Conservation (phyloP, 2,113 vertebrate species). For the Cyanistes caeruleus region DNA sequence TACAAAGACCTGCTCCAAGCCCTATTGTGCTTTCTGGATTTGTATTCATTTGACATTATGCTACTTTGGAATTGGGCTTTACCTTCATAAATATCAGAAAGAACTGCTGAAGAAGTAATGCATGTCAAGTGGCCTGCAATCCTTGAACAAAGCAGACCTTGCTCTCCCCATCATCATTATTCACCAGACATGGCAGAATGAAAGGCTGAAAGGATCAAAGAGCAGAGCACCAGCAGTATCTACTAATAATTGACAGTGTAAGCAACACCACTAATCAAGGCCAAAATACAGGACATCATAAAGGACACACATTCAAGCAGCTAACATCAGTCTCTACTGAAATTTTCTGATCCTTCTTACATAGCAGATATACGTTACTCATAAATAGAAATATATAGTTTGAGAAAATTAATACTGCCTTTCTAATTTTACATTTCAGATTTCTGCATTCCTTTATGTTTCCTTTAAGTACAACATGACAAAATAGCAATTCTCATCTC, state of each 20-base stretch:
- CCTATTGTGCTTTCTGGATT: not conserved
- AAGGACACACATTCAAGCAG: not conserved
- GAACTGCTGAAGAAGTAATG: not conserved
- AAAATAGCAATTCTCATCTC: not conserved
- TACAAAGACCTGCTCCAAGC: not conserved
- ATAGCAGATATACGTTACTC: not conserved
- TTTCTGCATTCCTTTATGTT: not conserved
- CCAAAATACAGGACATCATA: not conserved
- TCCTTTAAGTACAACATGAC: not conserved
- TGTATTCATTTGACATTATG: not conserved
- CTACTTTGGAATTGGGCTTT: not conserved
- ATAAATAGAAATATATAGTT: not conserved
- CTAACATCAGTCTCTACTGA: not conserved
- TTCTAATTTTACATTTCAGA: not conserved
- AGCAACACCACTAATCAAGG: slow-evolving; percentile 29
- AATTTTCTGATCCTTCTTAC: not conserved
- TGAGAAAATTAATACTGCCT: not conserved
- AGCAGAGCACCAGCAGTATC: slow-evolving; percentile 37
- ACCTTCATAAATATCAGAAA: slow-evolving; percentile 25
- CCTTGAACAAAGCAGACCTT: slow-evolving; percentile 38
- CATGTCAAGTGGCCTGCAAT: slow-evolving; percentile 6
- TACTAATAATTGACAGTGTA: slow-evolving; percentile 32
- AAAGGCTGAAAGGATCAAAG: slow-evolving; percentile 60
- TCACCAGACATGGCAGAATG: slow-evolving; percentile 28
- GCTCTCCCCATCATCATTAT: slow-evolving; percentile 22